Conservation (phyloP, 2,797 vertebrate species). For the Antennarius maculatus region DNA sequence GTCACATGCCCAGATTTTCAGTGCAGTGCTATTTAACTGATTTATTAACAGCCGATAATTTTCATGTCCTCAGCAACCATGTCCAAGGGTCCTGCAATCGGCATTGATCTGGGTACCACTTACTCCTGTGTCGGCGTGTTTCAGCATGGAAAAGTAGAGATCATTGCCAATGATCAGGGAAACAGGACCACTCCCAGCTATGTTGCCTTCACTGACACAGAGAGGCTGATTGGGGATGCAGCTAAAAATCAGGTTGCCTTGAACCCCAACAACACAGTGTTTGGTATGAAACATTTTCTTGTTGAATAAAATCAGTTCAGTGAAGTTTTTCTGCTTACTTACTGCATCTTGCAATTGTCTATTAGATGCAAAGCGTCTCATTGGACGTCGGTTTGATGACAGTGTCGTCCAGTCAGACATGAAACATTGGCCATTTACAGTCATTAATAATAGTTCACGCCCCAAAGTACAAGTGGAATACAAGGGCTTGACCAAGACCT, state of each 20-base stretch:
- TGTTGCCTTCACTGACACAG: slow-evolving; percentile 93
- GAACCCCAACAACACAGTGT: slow-evolving; percentile 95
- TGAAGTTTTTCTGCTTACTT: not conserved
- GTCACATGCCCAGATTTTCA: not conserved
- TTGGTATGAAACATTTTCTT: slow-evolving; percentile 78
- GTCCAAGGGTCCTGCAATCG: slow-evolving; percentile 95
- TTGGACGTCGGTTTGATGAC: slow-evolving; percentile 93
- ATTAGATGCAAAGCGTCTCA: slow-evolving; percentile 94
- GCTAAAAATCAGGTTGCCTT: slow-evolving; percentile 96
- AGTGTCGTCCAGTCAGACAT: slow-evolving; percentile 84
- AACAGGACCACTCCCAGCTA: slow-evolving; percentile 97
- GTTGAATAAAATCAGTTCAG: not conserved
- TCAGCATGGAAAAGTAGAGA: slow-evolving; percentile 96
- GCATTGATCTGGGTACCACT: slow-evolving; percentile 85
- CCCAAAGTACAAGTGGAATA: slow-evolving; percentile 84
- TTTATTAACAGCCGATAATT: slow-evolving; percentile 5
- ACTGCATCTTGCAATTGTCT: not conserved
- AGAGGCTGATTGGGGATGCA: slow-evolving; percentile 68
- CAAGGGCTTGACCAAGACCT: slow-evolving; percentile 80
- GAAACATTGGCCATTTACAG: slow-evolving; percentile 84
- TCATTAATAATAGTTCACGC: slow-evolving; percentile 71
- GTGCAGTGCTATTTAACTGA: not conserved
- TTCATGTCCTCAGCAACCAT: slow-evolving; percentile 75
- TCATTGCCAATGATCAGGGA: slow-evolving; percentile 96
- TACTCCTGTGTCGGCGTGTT: slow-evolving; percentile 89